phyloP scores from a whole-genome alignment of 2,113 vertebrate species.

The Numenius arquata region DNA sequence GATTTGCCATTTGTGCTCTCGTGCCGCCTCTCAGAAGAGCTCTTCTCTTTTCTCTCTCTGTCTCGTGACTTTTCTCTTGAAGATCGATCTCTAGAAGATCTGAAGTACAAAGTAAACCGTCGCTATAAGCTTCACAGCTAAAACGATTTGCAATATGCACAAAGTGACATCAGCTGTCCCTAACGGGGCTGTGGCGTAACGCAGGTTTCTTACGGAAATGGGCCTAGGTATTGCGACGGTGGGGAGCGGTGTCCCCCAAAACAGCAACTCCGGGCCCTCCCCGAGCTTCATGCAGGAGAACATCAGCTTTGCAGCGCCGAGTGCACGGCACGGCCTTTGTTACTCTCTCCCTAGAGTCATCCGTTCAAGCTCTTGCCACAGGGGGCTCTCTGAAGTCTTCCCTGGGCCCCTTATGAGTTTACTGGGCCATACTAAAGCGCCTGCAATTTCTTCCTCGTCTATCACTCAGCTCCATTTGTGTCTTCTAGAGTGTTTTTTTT shows the following conservation, averaged over 20 bases:
- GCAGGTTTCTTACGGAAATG: not conserved
- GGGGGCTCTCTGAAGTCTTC: not conserved
- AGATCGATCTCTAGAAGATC: slow-evolving; percentile 88
- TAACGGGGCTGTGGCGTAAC: not conserved
- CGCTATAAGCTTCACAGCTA: not conserved
- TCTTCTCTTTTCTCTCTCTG: slow-evolving; percentile 81
- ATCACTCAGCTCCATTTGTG: not conserved
- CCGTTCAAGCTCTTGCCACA: not conserved
- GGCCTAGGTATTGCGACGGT: not conserved
- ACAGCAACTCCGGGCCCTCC: not conserved
- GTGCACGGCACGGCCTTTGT: accelerated
- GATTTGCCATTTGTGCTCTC: slow-evolving; percentile 89
- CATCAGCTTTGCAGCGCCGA: accelerated
- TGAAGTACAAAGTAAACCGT: slow-evolving; percentile 64
- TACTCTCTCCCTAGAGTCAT: not conserved
- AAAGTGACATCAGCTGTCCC: not conserved
- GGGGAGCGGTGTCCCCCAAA: accelerated
- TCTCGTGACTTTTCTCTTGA: slow-evolving; percentile 87
- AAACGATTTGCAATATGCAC: not conserved
- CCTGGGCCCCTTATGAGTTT: not conserved
- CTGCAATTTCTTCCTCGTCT: not conserved
- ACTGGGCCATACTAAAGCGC: not conserved
- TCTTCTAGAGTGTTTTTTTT: not conserved
- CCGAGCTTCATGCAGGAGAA: accelerated
- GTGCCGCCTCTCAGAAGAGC: slow-evolving; percentile 75